Evolutionary conservation across 2,888 invertebrate species (phyloP).

Genomic region (Chorisops tibialis): DNA sequence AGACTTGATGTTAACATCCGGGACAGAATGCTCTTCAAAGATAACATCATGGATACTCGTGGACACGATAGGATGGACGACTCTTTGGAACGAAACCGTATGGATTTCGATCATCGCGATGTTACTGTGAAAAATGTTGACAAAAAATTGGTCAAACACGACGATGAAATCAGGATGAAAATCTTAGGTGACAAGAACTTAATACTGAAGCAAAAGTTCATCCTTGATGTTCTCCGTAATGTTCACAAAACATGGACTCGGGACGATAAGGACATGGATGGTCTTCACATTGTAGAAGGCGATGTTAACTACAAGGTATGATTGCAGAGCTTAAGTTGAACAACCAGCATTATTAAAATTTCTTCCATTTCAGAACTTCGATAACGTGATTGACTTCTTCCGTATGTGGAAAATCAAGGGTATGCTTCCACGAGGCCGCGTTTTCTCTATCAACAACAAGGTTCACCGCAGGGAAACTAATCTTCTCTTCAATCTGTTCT

Average conservation of each 20-base stretch:
- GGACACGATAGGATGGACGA: neutral
- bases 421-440: conserved; percentile 56
- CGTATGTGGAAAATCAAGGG: conserved; percentile 34
- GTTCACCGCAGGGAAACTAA: conserved; percentile 57
- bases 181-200: conserved; percentile 46
- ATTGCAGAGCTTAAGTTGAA: neutral
- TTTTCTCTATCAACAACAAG: conserved; percentile 56
- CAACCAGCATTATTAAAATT: neutral
- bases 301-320: conserved; percentile 25
- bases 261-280: conserved; percentile 23
- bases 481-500: conserved; percentile 63
- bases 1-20: neutral
- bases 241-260: conserved; percentile 25
- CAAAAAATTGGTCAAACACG: conserved; percentile 32
- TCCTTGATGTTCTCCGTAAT: conserved; percentile 42
- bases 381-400: conserved; percentile 26
- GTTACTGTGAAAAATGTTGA: conserved; percentile 6
- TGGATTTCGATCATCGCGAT: neutral
- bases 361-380: conserved; percentile 12
- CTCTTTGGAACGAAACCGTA: neutral
- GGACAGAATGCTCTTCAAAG: neutral
- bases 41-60: neutral
- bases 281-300: conserved; percentile 15
- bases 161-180: neutral
- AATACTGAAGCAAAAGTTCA: conserved; percentile 50